Base-by-base conservation (phyloP, 1,140 invertebrate species). In the Brachionus sp. region DNA sequence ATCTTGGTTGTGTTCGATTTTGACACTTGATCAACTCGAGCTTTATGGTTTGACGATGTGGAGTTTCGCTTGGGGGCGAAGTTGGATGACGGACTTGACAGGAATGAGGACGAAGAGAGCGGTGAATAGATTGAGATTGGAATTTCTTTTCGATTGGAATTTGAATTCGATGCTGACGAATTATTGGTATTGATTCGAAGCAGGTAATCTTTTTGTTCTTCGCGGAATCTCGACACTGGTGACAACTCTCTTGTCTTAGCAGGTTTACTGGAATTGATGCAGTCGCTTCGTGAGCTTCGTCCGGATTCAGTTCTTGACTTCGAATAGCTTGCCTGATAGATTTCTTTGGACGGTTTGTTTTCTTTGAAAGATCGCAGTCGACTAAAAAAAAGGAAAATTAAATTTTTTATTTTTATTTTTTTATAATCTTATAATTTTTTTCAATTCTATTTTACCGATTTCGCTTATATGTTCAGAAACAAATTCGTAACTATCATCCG, bases 121-220 rank as follows among this genome's bases (percentile, higher is more conserved):
- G 70, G 70, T 23, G 70, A 75, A 33, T 75, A 75, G 70, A 75
- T 75, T 75, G 70, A 46, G 19, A 75, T 75, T 16, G 70, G 70
- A 12, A 75, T 75, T 46, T 75, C 70, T 33, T 75, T 75, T 75
- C 70, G n/a, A 75, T 75, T 75, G 70, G 70, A 9, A 75, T 75
- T 75, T 75, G 70, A 46, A 46, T 75, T 46, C 70, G 70, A 46
- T 75, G 70, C 23, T 75, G 70, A 13, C 39, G 70, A 37, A 70
- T 70, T 70, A 70, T 23, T 46, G 70, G 70, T 75, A 46, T 75
- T 75, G 42, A 75, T 16, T 44, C 23, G 16, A 6, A 75, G 39
- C 39, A 75, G 13, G 25, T 75, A 75, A 23, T 46, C 70, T 75
- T 75, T 75, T 33, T 75, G 70, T 29, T 75, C 70, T 33, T 75